These are phyloP conservation scores for Lithophane semibrunnea DNA, from an alignment of 2,888 invertebrate species.

Conservation along the genomic window DNA sequence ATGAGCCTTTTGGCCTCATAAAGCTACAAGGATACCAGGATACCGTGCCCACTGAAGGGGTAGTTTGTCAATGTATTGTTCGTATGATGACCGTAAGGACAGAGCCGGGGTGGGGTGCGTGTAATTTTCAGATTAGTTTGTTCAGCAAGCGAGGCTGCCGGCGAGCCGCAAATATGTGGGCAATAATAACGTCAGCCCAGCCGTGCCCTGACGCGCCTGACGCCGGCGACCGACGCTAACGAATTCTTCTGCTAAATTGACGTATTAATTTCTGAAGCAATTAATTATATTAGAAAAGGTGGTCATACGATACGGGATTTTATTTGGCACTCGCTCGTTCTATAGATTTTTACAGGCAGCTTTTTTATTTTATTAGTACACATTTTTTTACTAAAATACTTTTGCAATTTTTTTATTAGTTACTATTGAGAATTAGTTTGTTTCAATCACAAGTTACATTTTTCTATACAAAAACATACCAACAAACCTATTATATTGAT, in stretches of 20 bases:
- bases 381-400: not conserved
- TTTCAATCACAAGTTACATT: not conserved
- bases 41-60: slow-evolving; percentile 60
- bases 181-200: slow-evolving; percentile 77
- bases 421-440: not conserved
- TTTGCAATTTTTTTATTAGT: not conserved
- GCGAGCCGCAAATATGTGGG: slow-evolving; percentile 84
- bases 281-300: slow-evolving; percentile 43
- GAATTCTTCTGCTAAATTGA: slow-evolving; percentile 66
- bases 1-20: no score
- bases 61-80: slow-evolving; percentile 76
- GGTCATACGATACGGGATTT: slow-evolving; percentile 1
- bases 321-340: slow-evolving; percentile 6
- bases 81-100: slow-evolving; percentile 64
- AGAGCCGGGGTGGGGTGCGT: slow-evolving; percentile 70
- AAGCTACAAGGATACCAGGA: no score
- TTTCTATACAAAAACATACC: not conserved
- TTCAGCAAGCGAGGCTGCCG: slow-evolving; percentile 82
- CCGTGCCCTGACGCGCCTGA: slow-evolving; percentile 33
- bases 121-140: slow-evolving; percentile 90
- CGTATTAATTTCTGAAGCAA: slow-evolving; percentile 51
- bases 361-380: not conserved
- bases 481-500: not conserved
- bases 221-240: slow-evolving; percentile 41
- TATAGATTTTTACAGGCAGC: not conserved